Evolutionary conservation across 1,140 invertebrate genomes (phyloP).

Genomic region (Zaprionus africanus): DNA sequence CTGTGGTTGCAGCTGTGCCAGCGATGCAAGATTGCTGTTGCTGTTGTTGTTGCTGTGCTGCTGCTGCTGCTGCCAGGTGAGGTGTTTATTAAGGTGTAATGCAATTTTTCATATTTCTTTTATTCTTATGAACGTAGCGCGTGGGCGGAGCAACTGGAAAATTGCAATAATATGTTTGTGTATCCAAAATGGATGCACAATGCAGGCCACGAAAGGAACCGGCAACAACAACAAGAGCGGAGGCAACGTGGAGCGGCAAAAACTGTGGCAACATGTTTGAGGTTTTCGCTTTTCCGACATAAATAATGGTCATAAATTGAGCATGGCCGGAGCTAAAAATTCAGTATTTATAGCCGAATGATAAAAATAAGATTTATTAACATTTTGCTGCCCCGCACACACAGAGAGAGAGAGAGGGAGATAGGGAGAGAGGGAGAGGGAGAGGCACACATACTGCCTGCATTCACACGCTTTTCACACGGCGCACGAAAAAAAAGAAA

Average conservation of each 20-base stretch:
- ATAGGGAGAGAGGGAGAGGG: not conserved
- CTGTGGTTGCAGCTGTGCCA: constrained; percentile 41
- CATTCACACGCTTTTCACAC: constrained; percentile 48
- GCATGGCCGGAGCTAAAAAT: constrained; percentile 84
- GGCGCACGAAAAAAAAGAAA: constrained; percentile 27
- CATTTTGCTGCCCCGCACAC: constrained; percentile 74
- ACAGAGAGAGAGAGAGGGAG: constrained; percentile 13
- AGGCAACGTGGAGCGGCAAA: constrained; percentile 39
- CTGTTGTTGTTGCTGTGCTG: constrained; percentile 4
- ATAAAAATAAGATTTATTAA: constrained; percentile 85
- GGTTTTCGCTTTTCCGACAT: constrained; percentile 84
- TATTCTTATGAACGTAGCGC: constrained; percentile 41
- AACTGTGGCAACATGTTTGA: constrained; percentile 82
- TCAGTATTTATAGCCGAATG: constrained; percentile 85
- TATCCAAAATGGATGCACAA: constrained; percentile 79
- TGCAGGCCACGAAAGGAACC: constrained; percentile 55
- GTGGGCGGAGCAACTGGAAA: constrained; percentile 82
- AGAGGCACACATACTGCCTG: constrained; percentile 7
- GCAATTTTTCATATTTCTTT: constrained; percentile 82
- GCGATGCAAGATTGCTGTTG: constrained; percentile 39
- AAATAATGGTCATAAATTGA: constrained; percentile 85
- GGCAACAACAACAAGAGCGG: constrained; percentile 17
- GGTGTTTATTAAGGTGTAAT: constrained; percentile 83
- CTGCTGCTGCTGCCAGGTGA: constrained; percentile 60
- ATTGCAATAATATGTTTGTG: constrained; percentile 81